Conservation (phyloP, 2,888 invertebrate species). For the Acrocyrtus sp. region DNA sequence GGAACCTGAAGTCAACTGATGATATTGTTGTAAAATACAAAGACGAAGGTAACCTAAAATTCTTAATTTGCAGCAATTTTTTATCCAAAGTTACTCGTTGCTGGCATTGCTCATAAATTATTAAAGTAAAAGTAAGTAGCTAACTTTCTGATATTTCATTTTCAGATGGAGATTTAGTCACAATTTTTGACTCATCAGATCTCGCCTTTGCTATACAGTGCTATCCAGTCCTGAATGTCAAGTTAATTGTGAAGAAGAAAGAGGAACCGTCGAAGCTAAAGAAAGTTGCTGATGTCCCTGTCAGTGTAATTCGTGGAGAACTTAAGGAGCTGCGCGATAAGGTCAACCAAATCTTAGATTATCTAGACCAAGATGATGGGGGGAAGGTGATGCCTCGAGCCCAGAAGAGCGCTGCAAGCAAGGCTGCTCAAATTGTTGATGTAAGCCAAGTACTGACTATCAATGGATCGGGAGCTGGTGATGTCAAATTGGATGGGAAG, state of each 20-base stretch:
- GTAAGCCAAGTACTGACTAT: too few species aligned
- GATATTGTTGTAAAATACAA: conserved; percentile 77
- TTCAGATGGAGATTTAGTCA: conserved; percentile 77
- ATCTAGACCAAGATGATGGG: conserved; percentile 68
- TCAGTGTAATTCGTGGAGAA: conserved; percentile 67
- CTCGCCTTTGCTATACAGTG: conserved; percentile 75
- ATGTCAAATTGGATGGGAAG: background rate
- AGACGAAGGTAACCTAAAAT: conserved; percentile 72
- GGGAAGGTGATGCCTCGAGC: conserved; percentile 54
- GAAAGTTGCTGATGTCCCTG: background rate
- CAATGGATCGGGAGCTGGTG: background rate
- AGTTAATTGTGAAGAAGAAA: conserved; percentile 70
- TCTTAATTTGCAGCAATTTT: background rate
- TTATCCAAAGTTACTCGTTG: conserved; percentile 40
- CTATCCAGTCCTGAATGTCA: conserved; percentile 74
- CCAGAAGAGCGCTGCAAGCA: background rate
- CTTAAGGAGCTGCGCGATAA: conserved; percentile 71
- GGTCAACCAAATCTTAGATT: conserved; percentile 72
- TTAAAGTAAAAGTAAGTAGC: too few species aligned
- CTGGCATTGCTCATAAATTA: too few species aligned
- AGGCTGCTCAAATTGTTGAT: too few species aligned
- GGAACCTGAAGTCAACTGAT: conserved; percentile 73
- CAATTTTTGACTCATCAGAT: conserved; percentile 77
- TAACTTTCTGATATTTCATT: too few species aligned
- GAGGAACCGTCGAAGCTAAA: conserved; percentile 20